Evolutionary conservation across 2,113 vertebrate species (phyloP), one percentile per base, ranked within the genome.

Genomic region (Saccopteryx bilineata): DNA sequence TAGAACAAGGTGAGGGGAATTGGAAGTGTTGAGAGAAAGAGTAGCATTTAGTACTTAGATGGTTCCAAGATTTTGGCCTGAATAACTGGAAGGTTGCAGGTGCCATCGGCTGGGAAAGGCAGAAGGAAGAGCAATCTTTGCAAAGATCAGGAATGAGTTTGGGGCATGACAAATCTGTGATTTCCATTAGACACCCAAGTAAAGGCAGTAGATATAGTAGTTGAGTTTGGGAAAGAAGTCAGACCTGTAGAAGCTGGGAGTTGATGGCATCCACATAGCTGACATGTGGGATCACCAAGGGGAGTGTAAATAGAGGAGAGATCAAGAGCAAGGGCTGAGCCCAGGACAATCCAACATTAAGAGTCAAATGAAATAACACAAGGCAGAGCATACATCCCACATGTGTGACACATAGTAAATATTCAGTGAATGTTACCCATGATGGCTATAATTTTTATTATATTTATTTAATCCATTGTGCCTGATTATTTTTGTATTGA

Each of bases 191-290:
- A 66, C 19, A 72, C 24, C 31, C 23, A 31, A 9, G 26, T 63
- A 10, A 10, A 96, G 60, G 39, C 28, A 33, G 2, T 58, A 12
- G 17, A 8, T 26, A 39, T 17, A 0, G 15, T 39, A 78, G 66
- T 96, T 84, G 39, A 50, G 56, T 74, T 61, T 68, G 13, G 33
- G 39, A 91, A 74, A 66, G n/a, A 86, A 78, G 23, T 80, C 33
- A 63, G 11, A 14, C 46, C 23, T 83, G 71, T 83, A 58, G 48
- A 31, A 60, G 31, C 1, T 86, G 12, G 26, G 13, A 72, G 26
- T 21, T 19, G 21, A 15, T 50, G 26, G 56, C 23, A 24, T 23
- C 39, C 39, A 39, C 39, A 60, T 11, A 89, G 63, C 1, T 83
- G 60, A 60, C 18, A 56, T 17, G 24, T 48, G 24, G 2, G 24